These are phyloP conservation scores for Vulpes lagopus DNA, from an alignment of 2,113 vertebrate genomes.

Conservation along the genomic window DNA sequence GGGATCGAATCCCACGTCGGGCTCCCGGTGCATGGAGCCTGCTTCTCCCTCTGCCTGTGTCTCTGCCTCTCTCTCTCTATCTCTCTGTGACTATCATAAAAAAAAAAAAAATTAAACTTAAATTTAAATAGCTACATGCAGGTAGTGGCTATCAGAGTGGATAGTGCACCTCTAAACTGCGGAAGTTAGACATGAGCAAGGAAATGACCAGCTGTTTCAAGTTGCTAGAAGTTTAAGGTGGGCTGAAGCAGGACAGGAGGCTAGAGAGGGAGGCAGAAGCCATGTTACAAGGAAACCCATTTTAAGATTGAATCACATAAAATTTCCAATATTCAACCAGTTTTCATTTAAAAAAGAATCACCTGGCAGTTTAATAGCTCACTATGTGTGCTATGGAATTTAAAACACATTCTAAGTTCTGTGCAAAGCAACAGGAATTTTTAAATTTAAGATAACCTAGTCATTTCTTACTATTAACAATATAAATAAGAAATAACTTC, in stretches of 20 bases:
- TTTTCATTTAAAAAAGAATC: conserved; percentile 1
- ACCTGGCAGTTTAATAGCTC: background rate
- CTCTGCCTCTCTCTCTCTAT: no score
- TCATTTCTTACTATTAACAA: conserved; percentile 9
- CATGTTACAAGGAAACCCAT: background rate
- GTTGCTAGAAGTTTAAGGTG: background rate
- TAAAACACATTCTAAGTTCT: conserved; percentile 34
- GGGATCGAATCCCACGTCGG: no score
- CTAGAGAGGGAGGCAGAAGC: background rate
- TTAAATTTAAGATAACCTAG: conserved; percentile 34
- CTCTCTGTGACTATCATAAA: no score
- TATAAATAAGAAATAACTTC: background rate
- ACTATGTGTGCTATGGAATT: background rate
- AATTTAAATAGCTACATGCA: background rate
- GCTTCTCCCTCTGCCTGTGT: no score
- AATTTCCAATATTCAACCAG: background rate
- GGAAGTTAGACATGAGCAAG: background rate
- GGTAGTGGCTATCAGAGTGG: background rate
- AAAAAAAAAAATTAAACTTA: background rate
- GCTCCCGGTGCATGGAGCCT: no score
- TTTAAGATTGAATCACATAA: background rate
- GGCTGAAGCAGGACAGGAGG: background rate
- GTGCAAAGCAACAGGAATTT: background rate
- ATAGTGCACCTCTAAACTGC: background rate
- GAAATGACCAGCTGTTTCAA: background rate